Evolutionary conservation across 2,113 vertebrate species (phyloP).

Genomic region (Perca schrenkii): DNA sequence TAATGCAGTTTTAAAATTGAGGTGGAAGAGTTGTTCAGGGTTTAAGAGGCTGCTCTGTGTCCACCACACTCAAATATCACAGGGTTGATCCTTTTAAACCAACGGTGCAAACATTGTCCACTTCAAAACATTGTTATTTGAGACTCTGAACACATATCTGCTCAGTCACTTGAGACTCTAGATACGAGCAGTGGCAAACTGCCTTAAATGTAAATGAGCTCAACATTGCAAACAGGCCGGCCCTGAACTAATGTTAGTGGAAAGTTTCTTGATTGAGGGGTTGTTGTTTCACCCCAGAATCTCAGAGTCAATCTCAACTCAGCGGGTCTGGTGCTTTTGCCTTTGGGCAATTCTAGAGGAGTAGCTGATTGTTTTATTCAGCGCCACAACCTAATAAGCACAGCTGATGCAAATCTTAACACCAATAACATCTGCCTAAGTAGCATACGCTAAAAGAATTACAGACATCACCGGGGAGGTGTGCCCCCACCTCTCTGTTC

Average conservation of each 20-base stretch:
- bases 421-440: slow-evolving; percentile 32
- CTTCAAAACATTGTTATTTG: slow-evolving; percentile 19
- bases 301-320: slow-evolving; percentile 35
- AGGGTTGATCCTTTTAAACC: not conserved
- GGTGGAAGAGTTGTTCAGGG: not conserved
- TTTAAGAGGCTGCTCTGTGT: not conserved
- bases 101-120: not conserved
- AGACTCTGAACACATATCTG: slow-evolving; percentile 43
- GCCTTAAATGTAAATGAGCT: slow-evolving; percentile 58
- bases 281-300: slow-evolving; percentile 46
- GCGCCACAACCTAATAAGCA: slow-evolving; percentile 40
- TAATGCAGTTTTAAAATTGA: not conserved
- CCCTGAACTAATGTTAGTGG: slow-evolving; percentile 41
- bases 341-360: slow-evolving; percentile 13
- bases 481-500: slow-evolving; percentile 2
- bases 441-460: slow-evolving; percentile 30
- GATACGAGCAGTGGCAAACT: slow-evolving; percentile 34
- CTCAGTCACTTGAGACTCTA: slow-evolving; percentile 32
- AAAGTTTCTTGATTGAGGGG: slow-evolving; percentile 41
- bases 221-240: slow-evolving; percentile 40
- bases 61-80: not conserved
- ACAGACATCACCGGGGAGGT: slow-evolving; percentile 16
- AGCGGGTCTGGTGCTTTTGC: slow-evolving; percentile 7
- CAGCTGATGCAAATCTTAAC: slow-evolving; percentile 60
- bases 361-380: slow-evolving; percentile 57